Evolutionary conservation across 2,888 invertebrate species (phyloP).

Genomic region (Pseudolycoriella hygida): DNA sequence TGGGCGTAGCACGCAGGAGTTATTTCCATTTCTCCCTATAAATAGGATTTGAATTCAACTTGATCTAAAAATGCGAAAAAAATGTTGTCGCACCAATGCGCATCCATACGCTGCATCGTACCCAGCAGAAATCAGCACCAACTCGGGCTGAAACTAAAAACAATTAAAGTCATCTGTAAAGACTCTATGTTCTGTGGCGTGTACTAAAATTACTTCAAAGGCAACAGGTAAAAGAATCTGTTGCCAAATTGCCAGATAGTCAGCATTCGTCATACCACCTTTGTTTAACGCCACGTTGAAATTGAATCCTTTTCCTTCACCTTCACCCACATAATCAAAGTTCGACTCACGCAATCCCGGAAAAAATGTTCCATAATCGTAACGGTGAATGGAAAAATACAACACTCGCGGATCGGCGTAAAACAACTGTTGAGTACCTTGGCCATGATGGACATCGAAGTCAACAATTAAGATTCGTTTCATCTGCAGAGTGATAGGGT

Average conservation of each 20-base stretch:
- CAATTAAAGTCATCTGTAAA: too few species aligned
- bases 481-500: too few species aligned
- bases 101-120: conserved; percentile 88
- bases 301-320: conserved; percentile 63
- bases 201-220: too few species aligned
- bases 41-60: too few species aligned
- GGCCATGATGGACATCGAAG: conserved; percentile 94
- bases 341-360: conserved; percentile 84
- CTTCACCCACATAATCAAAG: conserved; percentile 66
- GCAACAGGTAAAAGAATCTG: conserved; percentile 73
- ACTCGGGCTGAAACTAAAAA: conserved; percentile 59
- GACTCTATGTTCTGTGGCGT: too few species aligned
- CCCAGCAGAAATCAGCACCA: conserved; percentile 69
- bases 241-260: conserved; percentile 80
- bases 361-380: conserved; percentile 87
- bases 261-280: conserved; percentile 66
- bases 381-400: conserved; percentile 94
- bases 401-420: conserved; percentile 75
- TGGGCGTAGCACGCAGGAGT: conserved; percentile 79
- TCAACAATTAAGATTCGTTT: conserved; percentile 72
- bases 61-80: conserved; percentile 35
- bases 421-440: conserved; percentile 80
- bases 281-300: conserved; percentile 85
- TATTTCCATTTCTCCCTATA: conserved; percentile 78
- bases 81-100: conserved; percentile 37